A percentile compares a stretch with the other conserved stretches of the same genome.
Conservation (phyloP, 2,797 vertebrate species). For the Nyctalus aviator region DNA sequence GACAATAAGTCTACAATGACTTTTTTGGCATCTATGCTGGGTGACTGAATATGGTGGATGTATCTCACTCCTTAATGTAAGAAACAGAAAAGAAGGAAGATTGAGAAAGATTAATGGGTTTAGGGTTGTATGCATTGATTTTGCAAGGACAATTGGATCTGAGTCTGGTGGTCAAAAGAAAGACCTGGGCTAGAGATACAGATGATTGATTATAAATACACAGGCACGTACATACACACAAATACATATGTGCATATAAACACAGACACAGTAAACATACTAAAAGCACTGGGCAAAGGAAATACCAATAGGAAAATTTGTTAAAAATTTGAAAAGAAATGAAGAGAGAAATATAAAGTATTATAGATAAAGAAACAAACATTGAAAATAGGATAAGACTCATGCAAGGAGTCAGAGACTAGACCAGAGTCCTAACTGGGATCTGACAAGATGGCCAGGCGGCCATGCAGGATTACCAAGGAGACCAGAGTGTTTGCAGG, state of each 20-base stretch:
- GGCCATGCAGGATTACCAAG: background rate
- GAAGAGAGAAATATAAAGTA: background rate
- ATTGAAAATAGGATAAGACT: background rate
- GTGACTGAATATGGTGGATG: background rate
- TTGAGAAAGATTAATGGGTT: background rate
- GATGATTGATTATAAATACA: background rate
- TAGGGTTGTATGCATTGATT: background rate
- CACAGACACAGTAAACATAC: background rate
- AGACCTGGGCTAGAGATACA: background rate
- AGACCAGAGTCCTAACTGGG: background rate
- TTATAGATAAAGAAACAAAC: conserved; percentile 13
- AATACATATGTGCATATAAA: background rate
- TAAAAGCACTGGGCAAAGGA: background rate
- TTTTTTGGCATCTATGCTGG: background rate
- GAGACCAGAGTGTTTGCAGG: background rate
- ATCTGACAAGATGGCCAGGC: background rate
- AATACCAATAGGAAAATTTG: background rate
- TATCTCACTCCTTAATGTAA: background rate
- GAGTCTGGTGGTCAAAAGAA: background rate
- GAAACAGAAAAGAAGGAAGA: background rate
- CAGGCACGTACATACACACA: background rate
- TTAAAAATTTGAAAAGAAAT: background rate
- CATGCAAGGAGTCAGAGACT: background rate
- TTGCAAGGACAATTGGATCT: background rate
- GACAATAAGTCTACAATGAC: background rate